Conservation (phyloP, 2,888 invertebrate genomes). For the Pterobdella sp. region DNA sequence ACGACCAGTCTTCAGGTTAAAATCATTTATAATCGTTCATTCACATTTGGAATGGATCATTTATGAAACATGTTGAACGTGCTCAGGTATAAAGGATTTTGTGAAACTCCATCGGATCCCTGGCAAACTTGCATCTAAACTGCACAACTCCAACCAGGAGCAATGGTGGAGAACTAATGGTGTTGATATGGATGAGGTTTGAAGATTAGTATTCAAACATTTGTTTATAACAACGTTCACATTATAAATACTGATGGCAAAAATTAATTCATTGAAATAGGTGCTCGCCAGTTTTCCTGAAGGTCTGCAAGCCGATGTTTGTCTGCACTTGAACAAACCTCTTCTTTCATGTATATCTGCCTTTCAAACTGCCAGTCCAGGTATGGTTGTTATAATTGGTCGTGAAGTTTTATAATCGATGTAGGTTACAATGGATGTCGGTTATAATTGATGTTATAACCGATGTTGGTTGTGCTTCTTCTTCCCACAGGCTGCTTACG, state of each 20-base stretch:
- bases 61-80: no score
- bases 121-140: slow-evolving; percentile 46
- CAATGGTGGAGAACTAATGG: slow-evolving; percentile 51
- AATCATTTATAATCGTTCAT: no score
- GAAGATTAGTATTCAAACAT: no score
- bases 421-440: no score
- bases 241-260: no score
- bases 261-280: no score
- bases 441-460: neutral
- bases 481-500: neutral
- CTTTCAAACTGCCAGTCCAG: slow-evolving; percentile 19
- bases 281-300: slow-evolving; percentile 18
- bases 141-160: slow-evolving; percentile 51
- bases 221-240: no score
- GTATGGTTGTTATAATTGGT: no score
- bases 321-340: slow-evolving; percentile 22
- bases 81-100: slow-evolving; percentile 50
- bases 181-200: slow-evolving; percentile 48
- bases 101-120: slow-evolving; percentile 51
- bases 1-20: slow-evolving; percentile 48
- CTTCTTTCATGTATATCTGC: slow-evolving; percentile 9
- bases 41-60: no score
- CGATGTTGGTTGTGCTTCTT: neutral
- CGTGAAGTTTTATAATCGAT: no score
- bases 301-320: slow-evolving; percentile 26